These are phyloP conservation scores for Calycopis cecrops DNA, from an alignment of 1,140 invertebrate genomes.

Conservation along the genomic window DNA sequence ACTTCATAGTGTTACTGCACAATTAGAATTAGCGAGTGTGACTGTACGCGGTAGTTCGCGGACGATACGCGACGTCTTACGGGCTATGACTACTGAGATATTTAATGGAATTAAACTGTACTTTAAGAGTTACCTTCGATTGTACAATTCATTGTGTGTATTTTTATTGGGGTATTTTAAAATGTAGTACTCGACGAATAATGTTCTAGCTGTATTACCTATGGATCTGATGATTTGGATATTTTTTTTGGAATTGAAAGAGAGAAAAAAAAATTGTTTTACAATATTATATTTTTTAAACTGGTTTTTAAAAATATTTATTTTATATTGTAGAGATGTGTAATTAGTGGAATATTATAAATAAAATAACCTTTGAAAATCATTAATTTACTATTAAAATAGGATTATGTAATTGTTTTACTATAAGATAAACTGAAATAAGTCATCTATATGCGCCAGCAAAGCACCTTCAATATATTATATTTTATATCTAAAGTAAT, in stretches of 20 bases:
- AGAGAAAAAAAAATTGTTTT: conserved; percentile 18
- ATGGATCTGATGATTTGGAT: conserved; percentile 13
- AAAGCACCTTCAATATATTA: background rate
- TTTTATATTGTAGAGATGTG: conserved; percentile 22
- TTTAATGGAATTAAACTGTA: conserved; percentile 49
- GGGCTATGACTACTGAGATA: conserved; percentile 45
- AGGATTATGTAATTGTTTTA: conserved; percentile 1
- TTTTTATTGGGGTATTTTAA: conserved; percentile 17
- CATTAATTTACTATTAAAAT: background rate
- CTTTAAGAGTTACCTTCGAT: conserved; percentile 22
- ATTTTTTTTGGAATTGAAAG: conserved; percentile 32
- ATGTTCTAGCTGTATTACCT: background rate
- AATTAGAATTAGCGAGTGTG: conserved; percentile 30
- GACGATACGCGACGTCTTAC: conserved; percentile 14
- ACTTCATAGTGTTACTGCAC: conserved; percentile 26
- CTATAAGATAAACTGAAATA: background rate
- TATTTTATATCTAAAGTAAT: no score
- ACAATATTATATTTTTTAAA: conserved; percentile 35
- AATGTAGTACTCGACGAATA: background rate
- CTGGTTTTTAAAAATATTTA: conserved; percentile 21
- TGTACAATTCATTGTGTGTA: conserved; percentile 7
- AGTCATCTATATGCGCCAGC: background rate
- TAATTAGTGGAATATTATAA: conserved; percentile 16
- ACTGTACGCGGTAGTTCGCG: conserved; percentile 21
- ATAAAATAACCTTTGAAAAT: background rate